These are phyloP conservation scores for Oreochromis mossambicus DNA, from an alignment of 2,797 vertebrate species.

Conservation along the genomic window DNA sequence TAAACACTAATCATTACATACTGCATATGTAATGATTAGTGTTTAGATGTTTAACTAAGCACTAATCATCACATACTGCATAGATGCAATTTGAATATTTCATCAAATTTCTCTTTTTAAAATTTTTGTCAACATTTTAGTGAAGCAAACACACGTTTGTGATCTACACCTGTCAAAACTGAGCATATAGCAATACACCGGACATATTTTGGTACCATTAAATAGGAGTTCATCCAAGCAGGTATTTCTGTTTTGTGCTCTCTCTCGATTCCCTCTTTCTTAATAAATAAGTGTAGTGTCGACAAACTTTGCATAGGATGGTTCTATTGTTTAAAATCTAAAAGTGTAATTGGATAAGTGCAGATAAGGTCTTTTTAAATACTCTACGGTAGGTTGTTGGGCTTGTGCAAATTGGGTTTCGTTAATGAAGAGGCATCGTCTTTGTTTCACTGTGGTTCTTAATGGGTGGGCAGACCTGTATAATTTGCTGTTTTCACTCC, in stretches of 20 bases:
- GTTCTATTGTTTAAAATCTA: not conserved
- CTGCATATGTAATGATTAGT: not conserved
- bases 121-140: not conserved
- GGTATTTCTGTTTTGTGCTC: not conserved
- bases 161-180: not conserved
- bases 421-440: constrained; percentile 32
- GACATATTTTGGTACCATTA: not conserved
- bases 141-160: not conserved
- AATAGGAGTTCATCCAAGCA: not conserved
- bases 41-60: not conserved
- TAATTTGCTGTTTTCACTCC: constrained; percentile 63
- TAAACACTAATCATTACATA: too few species aligned
- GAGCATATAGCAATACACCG: not conserved
- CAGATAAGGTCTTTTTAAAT: not conserved
- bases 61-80: not conserved
- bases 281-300: not conserved
- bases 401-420: not conserved
- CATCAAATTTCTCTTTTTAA: not conserved
- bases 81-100: not conserved
- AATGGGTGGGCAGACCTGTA: constrained; percentile 50
- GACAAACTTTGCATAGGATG: not conserved
- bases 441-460: constrained; percentile 43
- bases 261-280: not conserved
- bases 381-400: not conserved
- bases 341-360: not conserved